Evolutionary conservation across 2,113 vertebrate genomes (phyloP).

Genomic region (Arizona elegans): DNA sequence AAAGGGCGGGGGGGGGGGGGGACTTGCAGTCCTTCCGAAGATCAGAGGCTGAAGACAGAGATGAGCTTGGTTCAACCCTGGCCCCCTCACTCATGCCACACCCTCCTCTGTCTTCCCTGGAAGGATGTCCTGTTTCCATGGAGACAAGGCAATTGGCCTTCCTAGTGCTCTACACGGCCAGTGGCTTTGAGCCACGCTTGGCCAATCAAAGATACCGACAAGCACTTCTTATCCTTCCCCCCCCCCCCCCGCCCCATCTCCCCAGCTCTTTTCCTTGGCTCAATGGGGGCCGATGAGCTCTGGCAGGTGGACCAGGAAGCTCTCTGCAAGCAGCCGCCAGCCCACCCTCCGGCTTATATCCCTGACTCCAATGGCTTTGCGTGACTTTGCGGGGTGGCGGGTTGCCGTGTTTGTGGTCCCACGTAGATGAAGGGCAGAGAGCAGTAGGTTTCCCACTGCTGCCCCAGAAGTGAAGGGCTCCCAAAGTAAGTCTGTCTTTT

Average conservation of each 20-base stretch:
- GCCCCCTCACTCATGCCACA: background rate
- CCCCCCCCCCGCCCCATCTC: conserved; percentile 6
- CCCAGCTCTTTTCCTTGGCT: conserved; percentile 6
- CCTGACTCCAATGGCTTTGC: background rate
- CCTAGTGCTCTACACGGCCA: conserved; percentile 40
- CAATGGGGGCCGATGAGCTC: conserved; percentile 3
- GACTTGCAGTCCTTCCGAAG: no score
- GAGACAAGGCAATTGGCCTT: conserved; percentile 50
- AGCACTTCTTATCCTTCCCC: conserved; percentile 18
- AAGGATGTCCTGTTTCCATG: conserved; percentile 58
- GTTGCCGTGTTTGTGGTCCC: background rate
- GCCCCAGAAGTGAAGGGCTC: background rate
- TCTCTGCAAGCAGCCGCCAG: background rate
- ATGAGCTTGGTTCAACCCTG: background rate
- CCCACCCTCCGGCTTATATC: background rate
- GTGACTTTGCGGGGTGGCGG: no score
- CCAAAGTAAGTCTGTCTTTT: background rate
- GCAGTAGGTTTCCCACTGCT: background rate
- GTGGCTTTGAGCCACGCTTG: conserved; percentile 61
- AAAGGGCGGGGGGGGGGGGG: background rate
- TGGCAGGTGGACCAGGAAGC: rapidly evolving
- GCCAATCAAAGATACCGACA: conserved; percentile 54
- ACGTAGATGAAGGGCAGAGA: background rate
- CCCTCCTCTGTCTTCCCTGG: conserved; percentile 19
- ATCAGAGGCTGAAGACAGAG: background rate